Percentiles rank a stretch among this genome's conserved stretches.
phyloP scores from a whole-genome alignment of 1,140 invertebrate genomes.

The Rhizoglyphus robini region DNA sequence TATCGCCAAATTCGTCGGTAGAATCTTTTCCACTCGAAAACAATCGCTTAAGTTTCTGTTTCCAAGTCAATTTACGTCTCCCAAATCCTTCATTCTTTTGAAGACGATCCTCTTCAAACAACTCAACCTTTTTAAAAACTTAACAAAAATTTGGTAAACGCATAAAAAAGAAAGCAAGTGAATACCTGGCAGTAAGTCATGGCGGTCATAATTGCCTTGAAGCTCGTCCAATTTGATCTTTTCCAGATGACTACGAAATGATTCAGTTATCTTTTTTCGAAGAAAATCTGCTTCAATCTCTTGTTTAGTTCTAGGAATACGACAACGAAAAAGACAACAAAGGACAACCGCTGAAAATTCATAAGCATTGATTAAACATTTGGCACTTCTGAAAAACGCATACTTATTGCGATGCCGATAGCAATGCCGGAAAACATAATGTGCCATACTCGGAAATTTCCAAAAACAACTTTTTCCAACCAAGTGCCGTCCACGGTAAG shows the following conservation, averaged over 20 bases:
- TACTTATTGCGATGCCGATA: constrained; percentile 29
- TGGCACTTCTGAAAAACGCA: constrained; percentile 18
- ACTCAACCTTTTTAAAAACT: constrained; percentile 13
- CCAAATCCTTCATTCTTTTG: constrained; percentile 9
- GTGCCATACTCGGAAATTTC: constrained; percentile 35
- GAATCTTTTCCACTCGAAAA: constrained; percentile 10
- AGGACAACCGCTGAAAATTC: constrained; percentile 49
- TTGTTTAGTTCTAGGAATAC: constrained; percentile 77
- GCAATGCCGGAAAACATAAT: constrained; percentile 31
- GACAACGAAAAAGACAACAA: constrained; percentile 69
- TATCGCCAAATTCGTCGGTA: not conserved
- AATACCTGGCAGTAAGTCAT: constrained; percentile 5
- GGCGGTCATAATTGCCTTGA: constrained; percentile 37
- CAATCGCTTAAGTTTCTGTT: constrained; percentile 3
- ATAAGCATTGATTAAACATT: constrained; percentile 13
- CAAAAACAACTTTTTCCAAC: constrained; percentile 32
- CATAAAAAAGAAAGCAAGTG: not conserved
- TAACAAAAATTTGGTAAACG: not conserved
- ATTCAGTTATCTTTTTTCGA: constrained; percentile 60
- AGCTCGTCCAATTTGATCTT: constrained; percentile 61
- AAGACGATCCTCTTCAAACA: constrained; percentile 7
- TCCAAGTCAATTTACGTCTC: constrained; percentile 2
- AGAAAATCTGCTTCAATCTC: constrained; percentile 81
- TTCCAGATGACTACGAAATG: constrained; percentile 60
- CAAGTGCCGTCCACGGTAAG: constrained; percentile 27